Conservation (phyloP, 2,888 invertebrate genomes). For the Tolmerus cingulatus region DNA sequence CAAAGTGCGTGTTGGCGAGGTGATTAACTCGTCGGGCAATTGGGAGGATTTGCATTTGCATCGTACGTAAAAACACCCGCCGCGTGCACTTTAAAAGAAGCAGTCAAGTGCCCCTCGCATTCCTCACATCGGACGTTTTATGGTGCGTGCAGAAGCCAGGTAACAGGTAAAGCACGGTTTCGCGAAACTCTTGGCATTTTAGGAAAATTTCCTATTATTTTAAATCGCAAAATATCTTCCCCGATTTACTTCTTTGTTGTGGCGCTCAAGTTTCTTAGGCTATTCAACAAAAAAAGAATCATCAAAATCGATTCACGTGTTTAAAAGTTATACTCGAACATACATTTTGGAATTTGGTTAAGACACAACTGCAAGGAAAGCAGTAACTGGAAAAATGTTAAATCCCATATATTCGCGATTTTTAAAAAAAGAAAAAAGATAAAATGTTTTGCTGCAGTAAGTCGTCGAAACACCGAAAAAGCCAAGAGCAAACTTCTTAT, state of each 20-base stretch:
- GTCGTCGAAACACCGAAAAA: not conserved
- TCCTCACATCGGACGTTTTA: not conserved
- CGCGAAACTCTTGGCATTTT: not conserved
- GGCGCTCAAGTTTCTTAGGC: too few relatives aligned
- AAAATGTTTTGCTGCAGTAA: not conserved
- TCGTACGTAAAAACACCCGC: not conserved
- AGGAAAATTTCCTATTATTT: too few relatives aligned
- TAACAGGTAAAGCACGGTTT: not conserved
- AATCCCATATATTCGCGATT: too few relatives aligned
- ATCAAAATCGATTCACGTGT: too few relatives aligned
- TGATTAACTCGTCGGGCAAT: not conserved
- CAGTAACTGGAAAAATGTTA: too few relatives aligned
- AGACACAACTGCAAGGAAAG: too few relatives aligned
- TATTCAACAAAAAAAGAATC: too few relatives aligned
- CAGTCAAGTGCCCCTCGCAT: not conserved
- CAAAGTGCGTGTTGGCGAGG: not conserved
- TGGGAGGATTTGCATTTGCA: not conserved
- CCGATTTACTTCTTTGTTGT: too few relatives aligned
- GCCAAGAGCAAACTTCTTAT: not conserved
- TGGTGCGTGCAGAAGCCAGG: not conserved
- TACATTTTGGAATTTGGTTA: too few relatives aligned
- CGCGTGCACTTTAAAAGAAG: not conserved
- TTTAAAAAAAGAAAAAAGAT: too few relatives aligned
- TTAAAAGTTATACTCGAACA: too few relatives aligned
- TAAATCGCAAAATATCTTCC: too few relatives aligned